A percentile compares a stretch with the other conserved stretches of the same genome.
phyloP scores from a whole-genome alignment of 2,113 vertebrate genomes.

The Lasiurus borealis region DNA sequence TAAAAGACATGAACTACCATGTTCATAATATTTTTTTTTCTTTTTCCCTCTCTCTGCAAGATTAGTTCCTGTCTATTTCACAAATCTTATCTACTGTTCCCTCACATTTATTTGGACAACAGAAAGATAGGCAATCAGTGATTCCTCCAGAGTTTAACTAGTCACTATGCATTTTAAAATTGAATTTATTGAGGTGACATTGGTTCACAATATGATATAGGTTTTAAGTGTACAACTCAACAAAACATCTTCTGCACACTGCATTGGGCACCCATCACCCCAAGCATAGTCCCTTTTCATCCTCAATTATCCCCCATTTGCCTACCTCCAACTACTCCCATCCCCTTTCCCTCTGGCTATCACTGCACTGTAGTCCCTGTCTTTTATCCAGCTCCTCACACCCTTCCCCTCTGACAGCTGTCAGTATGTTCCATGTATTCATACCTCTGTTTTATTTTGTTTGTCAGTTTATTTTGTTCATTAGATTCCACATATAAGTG shows the following conservation, averaged over 20 bases:
- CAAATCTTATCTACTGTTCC: background rate
- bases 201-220: background rate
- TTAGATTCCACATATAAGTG: background rate
- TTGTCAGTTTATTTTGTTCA: background rate
- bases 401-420: background rate
- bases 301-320: background rate
- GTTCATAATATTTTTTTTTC: background rate
- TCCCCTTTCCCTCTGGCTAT: background rate
- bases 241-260: background rate
- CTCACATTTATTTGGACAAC: background rate
- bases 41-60: background rate
- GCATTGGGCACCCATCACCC: background rate
- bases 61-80: background rate
- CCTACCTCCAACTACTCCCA: background rate
- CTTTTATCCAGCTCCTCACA: background rate
- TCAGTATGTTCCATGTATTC: background rate
- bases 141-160: background rate
- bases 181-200: background rate
- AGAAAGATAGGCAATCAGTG: background rate
- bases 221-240: background rate
- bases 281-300: background rate
- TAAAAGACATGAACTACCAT: background rate
- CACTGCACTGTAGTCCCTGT: background rate
- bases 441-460: background rate
- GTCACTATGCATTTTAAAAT: slow-evolving; percentile 14